Conservation (phyloP, 64 coral and sea anemone genomes). For the Pocillopora damicornis region DNA sequence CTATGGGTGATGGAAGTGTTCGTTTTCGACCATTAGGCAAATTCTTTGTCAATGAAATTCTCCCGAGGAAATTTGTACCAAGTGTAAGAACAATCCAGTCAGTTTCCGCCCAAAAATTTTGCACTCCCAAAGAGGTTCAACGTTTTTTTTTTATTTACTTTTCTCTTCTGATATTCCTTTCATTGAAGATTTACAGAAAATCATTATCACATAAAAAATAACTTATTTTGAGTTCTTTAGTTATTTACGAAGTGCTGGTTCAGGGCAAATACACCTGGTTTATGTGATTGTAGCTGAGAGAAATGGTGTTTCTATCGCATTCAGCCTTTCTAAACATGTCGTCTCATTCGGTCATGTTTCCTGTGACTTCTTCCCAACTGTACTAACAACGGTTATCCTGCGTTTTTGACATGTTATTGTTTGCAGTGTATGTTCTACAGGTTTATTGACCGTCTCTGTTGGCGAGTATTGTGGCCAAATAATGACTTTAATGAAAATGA, state of each 20-base stretch:
- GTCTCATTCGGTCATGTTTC: neutral
- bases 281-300: neutral
- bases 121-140: neutral
- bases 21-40: too few relatives aligned
- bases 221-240: neutral
- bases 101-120: too few relatives aligned
- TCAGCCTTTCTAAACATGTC: constrained; percentile 17
- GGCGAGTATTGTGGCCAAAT: neutral
- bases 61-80: too few relatives aligned
- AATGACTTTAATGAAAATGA: neutral
- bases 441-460: neutral
- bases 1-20: too few relatives aligned
- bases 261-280: neutral
- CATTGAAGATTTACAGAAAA: neutral
- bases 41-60: too few relatives aligned
- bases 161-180: neutral
- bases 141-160: neutral
- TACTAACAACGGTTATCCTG: neutral
- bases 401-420: neutral
- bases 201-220: neutral
- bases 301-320: neutral
- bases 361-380: constrained; percentile 4
- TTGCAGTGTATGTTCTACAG: neutral
- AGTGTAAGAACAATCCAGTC: too few relatives aligned
- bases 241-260: neutral